Evolutionary conservation across 1,140 invertebrate species (phyloP), one percentile per base, ranked within the genome.

Genomic region (Lamellibrachia luymesi): DNA sequence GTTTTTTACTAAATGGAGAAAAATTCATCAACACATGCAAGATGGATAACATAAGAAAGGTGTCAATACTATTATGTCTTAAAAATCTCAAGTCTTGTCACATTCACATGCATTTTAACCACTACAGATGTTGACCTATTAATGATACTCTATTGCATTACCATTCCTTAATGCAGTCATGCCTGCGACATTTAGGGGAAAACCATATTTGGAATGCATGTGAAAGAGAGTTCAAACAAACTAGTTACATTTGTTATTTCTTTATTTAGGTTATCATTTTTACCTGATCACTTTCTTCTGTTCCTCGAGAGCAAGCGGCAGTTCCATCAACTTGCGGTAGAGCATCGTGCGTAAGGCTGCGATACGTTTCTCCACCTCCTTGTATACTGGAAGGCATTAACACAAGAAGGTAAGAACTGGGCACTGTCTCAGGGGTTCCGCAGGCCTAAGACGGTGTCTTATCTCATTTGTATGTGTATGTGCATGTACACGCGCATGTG

Each of bases 281-380:
- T 91, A 98, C 97, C 98, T 97, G 94, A 99, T 98, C 49, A 98
- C 96, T 95, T 98, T 98, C 94, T 98, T 99, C 95, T 99, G 99
- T 94, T 99, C 98, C 94, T 99, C 99, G 25, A 99, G 97, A 94
- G 98, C 94, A 97, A 98, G 96, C 1, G 98, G 98, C 97, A 98
- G 98, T 94, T 98, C 98, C 92, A 98, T 97, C 91, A 99, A 97
- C 96, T 98, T 98, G 80, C 97, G 97, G 94, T 98, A 97, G 50
- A 99, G 96, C 95, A 98, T 97, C 64, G 97, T 97, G 95, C 98
- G 97, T 92, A 99, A 97, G 91, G 97, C 97, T 92, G 97, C 97
- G 93, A 99, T 98, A 95, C 98, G 97, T 92, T 97, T 97, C 95
- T 99, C 99, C 22, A 99, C 98, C 97, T 99, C 98, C 92, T 97